These are phyloP conservation scores for Cepaea hortensis DNA, from an alignment of 2,888 invertebrate genomes.

Conservation along the genomic window DNA sequence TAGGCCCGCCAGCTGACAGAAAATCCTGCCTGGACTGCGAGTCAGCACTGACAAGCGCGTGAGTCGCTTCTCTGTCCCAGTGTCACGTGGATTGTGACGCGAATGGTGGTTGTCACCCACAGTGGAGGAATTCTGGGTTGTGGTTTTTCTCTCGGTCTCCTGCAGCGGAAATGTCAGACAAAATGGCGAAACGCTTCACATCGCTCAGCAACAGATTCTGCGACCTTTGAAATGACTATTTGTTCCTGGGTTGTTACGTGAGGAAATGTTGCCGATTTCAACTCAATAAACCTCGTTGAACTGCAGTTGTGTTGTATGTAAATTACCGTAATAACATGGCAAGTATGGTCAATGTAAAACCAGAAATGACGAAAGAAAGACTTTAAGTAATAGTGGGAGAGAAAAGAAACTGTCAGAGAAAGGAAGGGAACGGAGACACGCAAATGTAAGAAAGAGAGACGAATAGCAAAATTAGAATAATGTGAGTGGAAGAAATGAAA, in stretches of 20 bases:
- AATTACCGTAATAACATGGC: too few species aligned
- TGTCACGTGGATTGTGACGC: conserved; percentile 7
- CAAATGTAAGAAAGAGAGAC: too few species aligned
- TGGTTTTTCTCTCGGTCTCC: neutral
- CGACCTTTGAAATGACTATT: too few species aligned
- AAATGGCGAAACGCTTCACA: neutral
- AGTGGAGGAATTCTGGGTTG: neutral
- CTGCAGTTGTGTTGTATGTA: too few species aligned
- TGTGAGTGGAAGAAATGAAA: too few species aligned
- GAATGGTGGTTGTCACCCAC: neutral
- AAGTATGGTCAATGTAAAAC: too few species aligned
- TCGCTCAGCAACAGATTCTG: too few species aligned
- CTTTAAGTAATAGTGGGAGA: neutral
- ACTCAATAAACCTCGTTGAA: too few species aligned
- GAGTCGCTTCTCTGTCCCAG: neutral
- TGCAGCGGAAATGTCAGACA: neutral
- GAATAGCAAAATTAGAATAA: too few species aligned
- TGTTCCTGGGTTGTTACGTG: too few species aligned
- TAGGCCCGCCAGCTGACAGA: neutral
- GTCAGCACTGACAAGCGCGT: neutral
- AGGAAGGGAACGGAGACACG: neutral
- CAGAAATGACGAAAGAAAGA: neutral
- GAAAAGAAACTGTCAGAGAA: neutral
- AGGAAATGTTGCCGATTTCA: too few species aligned
- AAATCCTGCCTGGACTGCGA: neutral